Conservation (phyloP, 2,888 invertebrate genomes). For the Lithophane semibrunnea region DNA sequence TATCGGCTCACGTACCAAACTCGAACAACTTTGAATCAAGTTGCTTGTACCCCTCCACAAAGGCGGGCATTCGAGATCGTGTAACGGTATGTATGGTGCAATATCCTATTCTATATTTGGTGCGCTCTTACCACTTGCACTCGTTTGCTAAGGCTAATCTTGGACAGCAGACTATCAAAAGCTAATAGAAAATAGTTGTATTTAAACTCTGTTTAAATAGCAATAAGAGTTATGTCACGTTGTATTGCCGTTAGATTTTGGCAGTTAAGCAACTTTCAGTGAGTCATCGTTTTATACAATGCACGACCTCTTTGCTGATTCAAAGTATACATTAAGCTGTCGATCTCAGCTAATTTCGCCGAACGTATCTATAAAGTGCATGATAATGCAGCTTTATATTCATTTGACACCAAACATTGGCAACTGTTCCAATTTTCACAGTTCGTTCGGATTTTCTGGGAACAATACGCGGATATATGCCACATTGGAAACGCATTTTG, state of each 20-base stretch:
- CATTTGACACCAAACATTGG: slow-evolving; percentile 30
- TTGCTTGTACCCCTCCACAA: slow-evolving; percentile 44
- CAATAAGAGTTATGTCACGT: slow-evolving; percentile 35
- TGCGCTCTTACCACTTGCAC: slow-evolving; percentile 50
- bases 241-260: slow-evolving; percentile 30
- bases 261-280: slow-evolving; percentile 36
- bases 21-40: slow-evolving; percentile 43
- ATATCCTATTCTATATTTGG: slow-evolving; percentile 69
- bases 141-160: slow-evolving; percentile 58
- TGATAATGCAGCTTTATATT: slow-evolving; percentile 42
- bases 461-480: slow-evolving; percentile 56
- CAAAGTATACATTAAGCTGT: slow-evolving; percentile 41
- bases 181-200: slow-evolving; percentile 31
- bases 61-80: slow-evolving; percentile 52
- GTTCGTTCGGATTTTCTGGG: slow-evolving; percentile 37
- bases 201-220: slow-evolving; percentile 42
- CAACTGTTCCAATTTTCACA: slow-evolving; percentile 39
- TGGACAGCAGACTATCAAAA: slow-evolving; percentile 47
- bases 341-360: slow-evolving; percentile 32
- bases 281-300: slow-evolving; percentile 58
- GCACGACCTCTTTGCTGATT: slow-evolving; percentile 39
- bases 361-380: slow-evolving; percentile 31
- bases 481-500: slow-evolving; percentile 39
- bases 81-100: slow-evolving; percentile 69
- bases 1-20: slow-evolving; percentile 36